A percentile compares a stretch with the other conserved stretches of the same genome.
phyloP scores from a whole-genome alignment of 2,797 vertebrate species.

The Takifugu ocellatus region DNA sequence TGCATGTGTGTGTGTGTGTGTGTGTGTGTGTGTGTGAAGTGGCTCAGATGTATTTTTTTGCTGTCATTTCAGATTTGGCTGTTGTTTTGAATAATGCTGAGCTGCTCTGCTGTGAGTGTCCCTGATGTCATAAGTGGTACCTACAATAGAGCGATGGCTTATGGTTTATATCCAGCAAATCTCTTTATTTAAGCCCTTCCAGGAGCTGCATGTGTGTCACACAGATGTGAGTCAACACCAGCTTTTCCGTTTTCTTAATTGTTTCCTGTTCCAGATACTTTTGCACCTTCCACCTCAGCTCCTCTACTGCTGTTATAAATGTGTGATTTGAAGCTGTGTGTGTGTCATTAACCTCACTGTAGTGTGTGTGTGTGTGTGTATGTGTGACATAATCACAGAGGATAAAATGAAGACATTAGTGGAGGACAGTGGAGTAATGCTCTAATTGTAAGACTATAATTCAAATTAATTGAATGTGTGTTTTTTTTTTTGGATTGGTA shows the following conservation, averaged over 20 bases:
- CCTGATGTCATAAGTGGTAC: too few relatives aligned
- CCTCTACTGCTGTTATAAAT: slow-evolving; percentile 36
- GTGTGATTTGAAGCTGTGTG: slow-evolving; percentile 47
- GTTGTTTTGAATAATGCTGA: background rate
- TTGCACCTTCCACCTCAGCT: slow-evolving; percentile 6
- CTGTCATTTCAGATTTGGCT: background rate
- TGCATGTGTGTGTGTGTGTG: too few relatives aligned
- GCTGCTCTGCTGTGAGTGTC: too few relatives aligned
- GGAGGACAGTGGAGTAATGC: too few relatives aligned
- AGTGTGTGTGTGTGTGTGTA: slow-evolving; percentile 16
- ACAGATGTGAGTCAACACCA: background rate
- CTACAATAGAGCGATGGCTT: too few relatives aligned
- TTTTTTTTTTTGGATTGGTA: slow-evolving; percentile 10
- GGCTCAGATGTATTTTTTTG: slow-evolving; percentile 12
- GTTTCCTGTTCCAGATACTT: slow-evolving; percentile 2
- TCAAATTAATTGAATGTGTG: slow-evolving; percentile 5
- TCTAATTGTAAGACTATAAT: slow-evolving; percentile 13
- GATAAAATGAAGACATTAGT: background rate
- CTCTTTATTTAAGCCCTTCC: slow-evolving; percentile 19
- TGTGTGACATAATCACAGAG: background rate
- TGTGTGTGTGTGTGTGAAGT: slow-evolving; percentile 4
- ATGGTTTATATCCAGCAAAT: slow-evolving; percentile 17
- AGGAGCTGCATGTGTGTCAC: background rate
- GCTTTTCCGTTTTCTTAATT: too few relatives aligned
- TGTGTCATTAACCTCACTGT: slow-evolving; percentile 51